Evolutionary conservation across 2,113 vertebrate genomes (phyloP).

Genomic region (Syrmaticus mikado): DNA sequence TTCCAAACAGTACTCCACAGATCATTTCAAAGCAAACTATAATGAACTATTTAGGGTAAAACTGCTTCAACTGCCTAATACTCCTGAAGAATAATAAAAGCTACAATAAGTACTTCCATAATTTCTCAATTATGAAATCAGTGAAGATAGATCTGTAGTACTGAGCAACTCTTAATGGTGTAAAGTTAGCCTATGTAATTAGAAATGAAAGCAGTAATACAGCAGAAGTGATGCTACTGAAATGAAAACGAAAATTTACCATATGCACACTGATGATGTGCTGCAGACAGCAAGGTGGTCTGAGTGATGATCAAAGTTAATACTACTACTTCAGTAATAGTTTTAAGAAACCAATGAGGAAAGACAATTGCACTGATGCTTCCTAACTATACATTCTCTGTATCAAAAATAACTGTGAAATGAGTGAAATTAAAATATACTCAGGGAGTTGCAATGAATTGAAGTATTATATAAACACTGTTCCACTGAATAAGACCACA

Average conservation of each 20-base stretch:
- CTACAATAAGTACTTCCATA: not conserved
- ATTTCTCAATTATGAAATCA: not conserved
- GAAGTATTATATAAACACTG: not conserved
- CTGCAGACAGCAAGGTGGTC: not conserved
- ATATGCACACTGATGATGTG: fast-evolving
- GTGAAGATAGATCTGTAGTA: not conserved
- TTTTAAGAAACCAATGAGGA: not conserved
- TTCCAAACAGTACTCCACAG: not conserved
- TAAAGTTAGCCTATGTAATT: not conserved
- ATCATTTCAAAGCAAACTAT: not conserved
- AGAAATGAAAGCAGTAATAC: not conserved
- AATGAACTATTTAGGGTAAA: not conserved
- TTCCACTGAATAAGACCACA: not conserved
- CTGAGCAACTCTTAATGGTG: not conserved
- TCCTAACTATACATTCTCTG: not conserved
- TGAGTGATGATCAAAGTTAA: not conserved
- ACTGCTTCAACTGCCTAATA: not conserved
- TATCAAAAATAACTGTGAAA: not conserved
- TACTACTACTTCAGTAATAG: not conserved
- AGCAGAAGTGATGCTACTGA: not conserved
- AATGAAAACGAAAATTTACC: not conserved
- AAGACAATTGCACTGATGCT: not conserved
- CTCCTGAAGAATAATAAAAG: not conserved
- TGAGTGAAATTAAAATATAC: not conserved
- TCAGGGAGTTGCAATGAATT: not conserved